Conservation (phyloP, 2,797 vertebrate species). For the Craterocephalus amniculus region DNA sequence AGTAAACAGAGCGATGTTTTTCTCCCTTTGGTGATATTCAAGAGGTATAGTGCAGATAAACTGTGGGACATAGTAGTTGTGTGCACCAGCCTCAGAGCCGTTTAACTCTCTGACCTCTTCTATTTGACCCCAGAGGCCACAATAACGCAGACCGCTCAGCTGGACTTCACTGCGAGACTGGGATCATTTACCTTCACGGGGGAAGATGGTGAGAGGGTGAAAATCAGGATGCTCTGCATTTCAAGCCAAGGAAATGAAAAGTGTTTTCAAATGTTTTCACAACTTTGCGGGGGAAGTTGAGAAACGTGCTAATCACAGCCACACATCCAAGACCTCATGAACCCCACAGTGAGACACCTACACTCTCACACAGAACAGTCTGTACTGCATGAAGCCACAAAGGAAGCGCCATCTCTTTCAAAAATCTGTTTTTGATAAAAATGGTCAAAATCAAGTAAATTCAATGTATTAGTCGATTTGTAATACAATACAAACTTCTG, state of each 20-base stretch:
- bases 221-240: conserved; percentile 44
- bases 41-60: conserved; percentile 48
- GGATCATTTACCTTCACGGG: conserved; percentile 36
- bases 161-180: conserved; percentile 34
- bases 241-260: conserved; percentile 72
- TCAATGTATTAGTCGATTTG: conserved; percentile 22
- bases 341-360: neutral
- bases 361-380: neutral
- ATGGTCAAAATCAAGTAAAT: conserved; percentile 10
- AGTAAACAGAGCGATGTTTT: conserved; percentile 41
- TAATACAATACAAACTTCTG: conserved; percentile 27
- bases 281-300: conserved; percentile 42
- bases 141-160: conserved; percentile 29
- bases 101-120: conserved; percentile 57
- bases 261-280: conserved; percentile 76
- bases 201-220: conserved; percentile 10
- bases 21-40: conserved; percentile 35
- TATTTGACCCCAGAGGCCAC: conserved; percentile 58
- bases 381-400: neutral
- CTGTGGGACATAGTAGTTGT: conserved; percentile 46
- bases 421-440: conserved; percentile 46
- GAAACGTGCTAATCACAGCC: conserved; percentile 63
- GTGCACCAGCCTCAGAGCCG: conserved; percentile 27
- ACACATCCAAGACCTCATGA: conserved; percentile 36
- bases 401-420: conserved; percentile 6